Evolutionary conservation across 2,888 invertebrate species (phyloP), one percentile per base, ranked within the genome.

Genomic region (Spilarctia lutea): DNA sequence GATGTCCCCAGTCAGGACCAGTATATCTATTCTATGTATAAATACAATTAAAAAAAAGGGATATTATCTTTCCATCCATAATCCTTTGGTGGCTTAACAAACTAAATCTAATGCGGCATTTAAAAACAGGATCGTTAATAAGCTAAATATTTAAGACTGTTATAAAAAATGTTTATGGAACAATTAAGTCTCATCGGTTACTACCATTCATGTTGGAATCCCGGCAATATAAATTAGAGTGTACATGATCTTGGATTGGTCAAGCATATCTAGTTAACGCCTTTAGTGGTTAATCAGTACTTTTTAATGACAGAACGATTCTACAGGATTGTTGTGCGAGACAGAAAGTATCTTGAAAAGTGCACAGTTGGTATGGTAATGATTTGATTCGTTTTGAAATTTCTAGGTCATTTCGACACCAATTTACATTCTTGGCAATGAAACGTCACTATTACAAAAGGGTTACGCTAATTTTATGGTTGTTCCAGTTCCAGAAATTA

Each of bases 391-490:
- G 65, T 74, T 11, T n/a, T 42, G 39, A 56, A 72, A 75, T 82
- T 75, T 81, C 75, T 78, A 78, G 75, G 68, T 76, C 69, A 77
- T 71, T 74, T 68, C 48, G 66, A 72, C 78, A 48, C 35, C 45
- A 75, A 77, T 79, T 81, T 45, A 74, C 73, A 71, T 76, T 73
- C 76, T 81, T 79, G 74, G 75, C 74, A 75, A 76, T 10, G 27
- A 52, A 45, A 68, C 18, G 35, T 72, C 63, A 75, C 76, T 68
- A 68, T 70, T 76, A 76, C 71, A 71, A 79, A 83, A 82, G 77
- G 81, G 79, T 74, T 73, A 66, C 74, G 82, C 72, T 77, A 79
- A 82, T 83, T 75, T 76, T 71, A 76, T 78, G 70, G 66, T 63
- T 42, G 78, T 66, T 39, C 81, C 66, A 76, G 75, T 81, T 83